Evolutionary conservation across 2,113 vertebrate species (phyloP), one percentile per base, ranked within the genome.

Genomic region (Sinocyclocheilus grahami): DNA sequence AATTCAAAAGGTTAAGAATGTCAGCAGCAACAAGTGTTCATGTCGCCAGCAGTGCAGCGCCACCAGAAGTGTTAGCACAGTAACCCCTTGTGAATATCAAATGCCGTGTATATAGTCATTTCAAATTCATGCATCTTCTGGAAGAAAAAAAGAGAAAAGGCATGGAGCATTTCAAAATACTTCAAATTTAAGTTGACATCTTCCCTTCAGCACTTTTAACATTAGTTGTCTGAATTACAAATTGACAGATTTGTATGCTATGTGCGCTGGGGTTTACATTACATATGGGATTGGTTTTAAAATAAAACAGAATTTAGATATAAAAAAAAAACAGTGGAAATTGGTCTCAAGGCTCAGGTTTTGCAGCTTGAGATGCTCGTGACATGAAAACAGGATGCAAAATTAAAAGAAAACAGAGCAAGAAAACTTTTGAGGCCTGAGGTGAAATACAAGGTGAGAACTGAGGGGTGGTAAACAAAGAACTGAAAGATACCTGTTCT

Each of bases 371-470:
- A 67, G n/a, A 63, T 33, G 55, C 14, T 46, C 24, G 24, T 46
- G 24, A 39, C 11, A 51, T 37, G 22, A 48, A 60, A 86, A 67
- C 48, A 20, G n/a, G 8, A 69, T 71, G 22, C 46, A 82, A 22
- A 82, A 81, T n/a, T 81, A 85, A 22, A 85, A 82, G 58, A 51
- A 60, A 60, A 33, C 42, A 46, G 22, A 83, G 71, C 20, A 87
- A 85, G 71, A 62, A 79, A 62, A 72, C 16, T 63, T 80, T 60
- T n/a, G 55, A 72, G 86, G 63, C 86, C 86, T 63, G 30, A 71
- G 78, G 76, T 82, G 14, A 65, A 67, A 86, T 7, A 9, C 24
- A 71, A 80, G 84, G 60, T 80, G 20, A n/a, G 77, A 80, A 71
- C 30, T 78, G 27, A 67, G 20, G 60, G 37, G n/a, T 82, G 60